Evolutionary conservation across 2,888 invertebrate genomes (phyloP).

Genomic region (Escarpia spicata): DNA sequence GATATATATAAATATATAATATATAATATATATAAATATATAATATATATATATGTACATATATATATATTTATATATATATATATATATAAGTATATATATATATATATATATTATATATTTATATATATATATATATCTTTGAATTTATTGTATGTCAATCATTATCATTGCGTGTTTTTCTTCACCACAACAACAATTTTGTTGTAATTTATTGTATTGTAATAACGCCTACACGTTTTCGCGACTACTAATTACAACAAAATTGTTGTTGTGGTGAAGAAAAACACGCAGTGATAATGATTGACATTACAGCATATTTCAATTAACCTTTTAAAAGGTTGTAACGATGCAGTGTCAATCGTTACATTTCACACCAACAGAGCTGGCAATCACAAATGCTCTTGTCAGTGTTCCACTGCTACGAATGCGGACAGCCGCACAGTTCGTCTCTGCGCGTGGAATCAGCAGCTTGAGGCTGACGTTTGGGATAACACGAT

Average conservation of each 20-base stretch:
- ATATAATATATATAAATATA: too few species aligned
- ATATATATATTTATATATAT: too few species aligned
- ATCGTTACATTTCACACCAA: background rate
- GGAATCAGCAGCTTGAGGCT: background rate
- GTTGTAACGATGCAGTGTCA: background rate
- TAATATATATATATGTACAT: too few species aligned
- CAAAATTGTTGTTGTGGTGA: background rate
- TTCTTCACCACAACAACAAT: too few species aligned
- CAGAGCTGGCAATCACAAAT: background rate
- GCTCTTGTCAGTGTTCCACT: background rate
- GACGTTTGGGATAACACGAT: background rate
- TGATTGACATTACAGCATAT: background rate
- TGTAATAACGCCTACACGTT: too few species aligned
- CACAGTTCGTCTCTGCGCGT: background rate
- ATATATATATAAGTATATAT: slow-evolving; percentile 3
- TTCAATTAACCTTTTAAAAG: background rate
- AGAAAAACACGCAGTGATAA: background rate
- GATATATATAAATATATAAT: too few species aligned
- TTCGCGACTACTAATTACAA: background rate
- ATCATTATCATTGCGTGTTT: too few species aligned
- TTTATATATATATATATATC: background rate
- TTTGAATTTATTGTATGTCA: background rate
- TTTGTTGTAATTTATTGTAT: too few species aligned
- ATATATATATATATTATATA: background rate
- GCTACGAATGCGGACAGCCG: background rate